A percentile compares a stretch with the other conserved stretches of the same genome.
These are phyloP conservation scores for Metridium senile DNA, from an alignment of 92 coral and sea anemone genomes.

Conservation along the genomic window DNA sequence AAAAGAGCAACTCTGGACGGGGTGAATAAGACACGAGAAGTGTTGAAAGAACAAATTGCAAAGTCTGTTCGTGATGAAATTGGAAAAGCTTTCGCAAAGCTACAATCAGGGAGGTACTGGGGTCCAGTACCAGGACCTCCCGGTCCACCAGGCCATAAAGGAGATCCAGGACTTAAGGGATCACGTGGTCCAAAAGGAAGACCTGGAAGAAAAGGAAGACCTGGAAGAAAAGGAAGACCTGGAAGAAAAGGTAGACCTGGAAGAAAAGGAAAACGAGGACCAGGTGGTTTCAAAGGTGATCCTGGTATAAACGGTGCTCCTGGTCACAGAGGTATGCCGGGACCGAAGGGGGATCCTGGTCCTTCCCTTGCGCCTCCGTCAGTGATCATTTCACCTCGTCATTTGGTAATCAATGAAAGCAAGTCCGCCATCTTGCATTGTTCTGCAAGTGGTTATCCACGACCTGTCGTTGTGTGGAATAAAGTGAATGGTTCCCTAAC, in stretches of 20 bases:
- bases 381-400: no score
- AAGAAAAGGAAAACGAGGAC: no score
- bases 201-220: constrained; percentile 14
- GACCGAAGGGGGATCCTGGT: no score
- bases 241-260: constrained; percentile 29
- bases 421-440: no score
- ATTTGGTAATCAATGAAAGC: no score
- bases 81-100: neutral
- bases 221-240: constrained; percentile 12
- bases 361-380: no score
- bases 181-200: constrained; percentile 37
- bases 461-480: no score
- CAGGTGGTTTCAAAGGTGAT: no score
- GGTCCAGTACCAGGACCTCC: neutral
- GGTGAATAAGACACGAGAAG: neutral
- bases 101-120: neutral
- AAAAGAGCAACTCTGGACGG: neutral
- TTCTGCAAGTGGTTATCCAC: no score
- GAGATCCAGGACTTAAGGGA: neutral
- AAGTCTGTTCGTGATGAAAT: neutral
- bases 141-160: constrained; percentile 22
- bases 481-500: no score
- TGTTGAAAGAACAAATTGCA: neutral
- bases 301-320: no score
- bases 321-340: constrained; percentile 40